phyloP scores from a whole-genome alignment of 2,797 vertebrate genomes.

The Apodemus agrarius region DNA sequence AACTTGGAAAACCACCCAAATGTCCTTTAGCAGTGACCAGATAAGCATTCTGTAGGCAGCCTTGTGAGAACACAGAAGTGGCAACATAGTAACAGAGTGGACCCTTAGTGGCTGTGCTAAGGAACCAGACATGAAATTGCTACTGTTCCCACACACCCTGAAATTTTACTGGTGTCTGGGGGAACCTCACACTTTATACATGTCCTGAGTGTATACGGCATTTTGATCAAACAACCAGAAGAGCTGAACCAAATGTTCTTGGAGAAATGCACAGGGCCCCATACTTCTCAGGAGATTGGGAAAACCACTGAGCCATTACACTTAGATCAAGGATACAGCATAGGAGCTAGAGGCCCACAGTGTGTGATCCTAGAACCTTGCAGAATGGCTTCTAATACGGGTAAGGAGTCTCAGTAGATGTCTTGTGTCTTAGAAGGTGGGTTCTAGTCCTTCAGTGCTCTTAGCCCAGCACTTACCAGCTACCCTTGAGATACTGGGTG shows the following conservation, averaged over 20 bases:
- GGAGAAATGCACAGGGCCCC: not conserved
- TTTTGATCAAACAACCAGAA: accelerated
- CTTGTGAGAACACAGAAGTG: not conserved
- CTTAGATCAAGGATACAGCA: not conserved
- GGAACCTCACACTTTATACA: not conserved
- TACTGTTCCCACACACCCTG: not conserved
- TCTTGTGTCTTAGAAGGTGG: too few relatives aligned
- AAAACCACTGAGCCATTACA: not conserved
- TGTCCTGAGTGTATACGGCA: not conserved
- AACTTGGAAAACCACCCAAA: not conserved
- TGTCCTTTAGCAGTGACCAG: not conserved
- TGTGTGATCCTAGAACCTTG: not conserved
- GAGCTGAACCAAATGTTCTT: not conserved
- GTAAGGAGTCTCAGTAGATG: not conserved
- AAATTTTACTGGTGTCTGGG: not conserved
- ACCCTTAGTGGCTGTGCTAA: not conserved
- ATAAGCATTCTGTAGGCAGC: too few relatives aligned
- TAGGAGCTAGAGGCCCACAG: not conserved
- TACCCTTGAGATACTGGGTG: not conserved
- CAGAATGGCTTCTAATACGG: not conserved
- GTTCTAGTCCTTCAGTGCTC: not conserved
- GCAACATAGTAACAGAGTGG: not conserved
- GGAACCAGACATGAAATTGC: not conserved
- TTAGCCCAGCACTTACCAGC: not conserved
- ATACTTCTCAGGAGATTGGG: not conserved